Conservation (phyloP, 1,140 invertebrate genomes). For the Penaeus japonicus region DNA sequence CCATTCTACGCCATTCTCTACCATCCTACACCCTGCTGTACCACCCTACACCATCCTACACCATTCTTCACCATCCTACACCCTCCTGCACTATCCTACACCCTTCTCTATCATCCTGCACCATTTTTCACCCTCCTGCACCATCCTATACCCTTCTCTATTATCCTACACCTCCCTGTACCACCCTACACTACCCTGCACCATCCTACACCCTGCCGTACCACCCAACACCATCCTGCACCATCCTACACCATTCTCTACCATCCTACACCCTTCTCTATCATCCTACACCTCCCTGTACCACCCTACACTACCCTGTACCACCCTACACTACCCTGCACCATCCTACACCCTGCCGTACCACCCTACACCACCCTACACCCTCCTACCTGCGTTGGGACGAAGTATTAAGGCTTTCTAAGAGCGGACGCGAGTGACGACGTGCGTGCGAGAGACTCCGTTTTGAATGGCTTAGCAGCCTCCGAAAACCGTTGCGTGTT, state of each 20-base stretch:
- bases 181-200: background rate
- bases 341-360: background rate
- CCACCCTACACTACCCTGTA: background rate
- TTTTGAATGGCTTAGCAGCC: too few relatives aligned
- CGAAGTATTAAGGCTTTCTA: too few relatives aligned
- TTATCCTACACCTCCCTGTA: background rate
- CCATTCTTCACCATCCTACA: background rate
- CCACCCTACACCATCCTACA: background rate
- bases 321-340: background rate
- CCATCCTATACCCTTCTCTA: background rate
- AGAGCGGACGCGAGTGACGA: too few relatives aligned
- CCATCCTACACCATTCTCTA: background rate
- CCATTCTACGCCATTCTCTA: background rate
- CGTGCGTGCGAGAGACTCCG: too few relatives aligned
- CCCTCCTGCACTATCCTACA: background rate
- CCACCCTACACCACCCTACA: background rate
- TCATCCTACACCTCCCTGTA: background rate
- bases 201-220: background rate
- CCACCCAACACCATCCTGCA: background rate
- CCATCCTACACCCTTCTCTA: background rate
- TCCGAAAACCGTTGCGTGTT: too few relatives aligned
- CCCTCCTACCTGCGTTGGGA: too few relatives aligned
- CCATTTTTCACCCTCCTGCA: background rate
- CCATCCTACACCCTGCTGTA: background rate
- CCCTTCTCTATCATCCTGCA: background rate